phyloP scores from a whole-genome alignment of 2,113 vertebrate genomes.

The Callospermophilus lateralis region DNA sequence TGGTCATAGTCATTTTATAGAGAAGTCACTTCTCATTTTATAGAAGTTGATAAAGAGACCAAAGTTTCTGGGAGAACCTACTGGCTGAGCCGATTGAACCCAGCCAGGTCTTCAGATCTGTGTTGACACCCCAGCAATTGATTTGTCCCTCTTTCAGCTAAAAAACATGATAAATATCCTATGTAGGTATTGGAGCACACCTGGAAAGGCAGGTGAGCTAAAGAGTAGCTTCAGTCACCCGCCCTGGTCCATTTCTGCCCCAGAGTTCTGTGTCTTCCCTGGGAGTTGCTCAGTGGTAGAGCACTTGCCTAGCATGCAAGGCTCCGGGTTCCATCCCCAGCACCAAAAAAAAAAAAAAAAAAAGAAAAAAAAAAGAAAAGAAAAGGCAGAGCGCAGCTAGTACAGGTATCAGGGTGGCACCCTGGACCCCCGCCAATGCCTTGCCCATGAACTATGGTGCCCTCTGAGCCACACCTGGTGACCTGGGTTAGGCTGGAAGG shows the following conservation, averaged over 20 bases:
- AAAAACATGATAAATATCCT: neutral
- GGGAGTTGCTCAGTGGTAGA: neutral
- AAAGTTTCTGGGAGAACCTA: neutral
- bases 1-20: neutral
- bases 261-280: neutral
- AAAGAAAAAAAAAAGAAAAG: no score
- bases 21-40: neutral
- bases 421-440: neutral
- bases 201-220: slow-evolving; percentile 6
- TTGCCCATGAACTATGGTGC: neutral
- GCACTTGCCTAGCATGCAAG: no score
- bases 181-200: neutral
- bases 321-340: no score
- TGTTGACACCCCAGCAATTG: accelerated
- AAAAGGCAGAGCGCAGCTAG: neutral
- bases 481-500: slow-evolving; percentile 36
- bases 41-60: neutral
- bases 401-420: neutral
- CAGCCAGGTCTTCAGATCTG: neutral
- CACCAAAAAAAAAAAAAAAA: neutral
- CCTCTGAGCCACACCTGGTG: slow-evolving; percentile 39
- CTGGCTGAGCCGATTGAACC: neutral
- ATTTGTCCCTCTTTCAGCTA: neutral
- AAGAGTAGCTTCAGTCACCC: neutral
- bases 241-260: neutral